These are phyloP conservation scores for Nebria brevicollis DNA, from an alignment of 2,888 invertebrate species.

Conservation along the genomic window DNA sequence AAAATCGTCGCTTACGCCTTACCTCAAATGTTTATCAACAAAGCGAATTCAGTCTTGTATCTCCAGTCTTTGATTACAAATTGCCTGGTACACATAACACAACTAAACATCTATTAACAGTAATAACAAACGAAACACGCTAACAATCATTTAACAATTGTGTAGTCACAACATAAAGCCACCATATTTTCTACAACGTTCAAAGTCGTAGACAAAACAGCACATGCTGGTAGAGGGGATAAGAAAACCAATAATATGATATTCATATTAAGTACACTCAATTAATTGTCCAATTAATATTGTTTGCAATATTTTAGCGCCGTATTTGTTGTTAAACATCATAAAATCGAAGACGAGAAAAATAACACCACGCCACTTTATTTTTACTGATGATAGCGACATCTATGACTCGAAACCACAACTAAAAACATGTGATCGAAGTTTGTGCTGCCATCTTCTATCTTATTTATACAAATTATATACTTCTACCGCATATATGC, in stretches of 20 bases:
- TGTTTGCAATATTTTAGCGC: slow-evolving; percentile 4
- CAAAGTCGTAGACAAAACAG: slow-evolving; percentile 41
- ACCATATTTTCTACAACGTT: slow-evolving; percentile 45
- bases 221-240: slow-evolving; percentile 34
- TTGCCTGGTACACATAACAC: slow-evolving; percentile 42
- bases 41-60: slow-evolving; percentile 39
- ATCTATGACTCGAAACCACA: neutral
- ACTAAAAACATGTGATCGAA: neutral
- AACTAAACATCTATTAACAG: slow-evolving; percentile 44
- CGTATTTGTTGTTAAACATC: slow-evolving; percentile 29
- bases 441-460: neutral
- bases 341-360: slow-evolving; percentile 33
- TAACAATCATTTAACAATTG: slow-evolving; percentile 43
- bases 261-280: slow-evolving; percentile 34
- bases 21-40: slow-evolving; percentile 43
- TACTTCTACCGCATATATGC: too few relatives aligned
- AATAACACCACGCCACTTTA: slow-evolving; percentile 42
- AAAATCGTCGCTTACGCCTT: slow-evolving; percentile 36
- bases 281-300: slow-evolving; percentile 8
- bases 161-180: slow-evolving; percentile 44
- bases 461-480: neutral
- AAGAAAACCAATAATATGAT: slow-evolving; percentile 19
- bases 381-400: slow-evolving; percentile 8
- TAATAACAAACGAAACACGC: slow-evolving; percentile 37
- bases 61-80: slow-evolving; percentile 39